Conservation (phyloP, 2,113 vertebrate genomes). For the Clupea harengus region DNA sequence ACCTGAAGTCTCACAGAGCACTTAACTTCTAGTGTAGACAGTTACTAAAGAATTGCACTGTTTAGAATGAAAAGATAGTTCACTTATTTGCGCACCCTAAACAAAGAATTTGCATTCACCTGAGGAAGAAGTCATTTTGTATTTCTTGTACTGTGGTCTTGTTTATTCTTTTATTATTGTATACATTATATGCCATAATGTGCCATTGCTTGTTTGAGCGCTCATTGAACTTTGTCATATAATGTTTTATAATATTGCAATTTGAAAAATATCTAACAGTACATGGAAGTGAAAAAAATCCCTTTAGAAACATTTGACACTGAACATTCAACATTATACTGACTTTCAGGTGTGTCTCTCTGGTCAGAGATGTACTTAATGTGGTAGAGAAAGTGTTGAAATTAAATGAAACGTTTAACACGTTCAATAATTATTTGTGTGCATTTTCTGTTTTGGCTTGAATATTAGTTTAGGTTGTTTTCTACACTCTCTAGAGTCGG, state of each 20-base stretch:
- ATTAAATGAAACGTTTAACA: not conserved
- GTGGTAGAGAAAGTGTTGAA: not conserved
- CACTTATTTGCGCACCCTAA: not conserved
- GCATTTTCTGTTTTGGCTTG: not conserved
- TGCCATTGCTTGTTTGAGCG: not conserved
- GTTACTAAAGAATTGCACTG: not conserved
- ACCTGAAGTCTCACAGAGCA: not conserved
- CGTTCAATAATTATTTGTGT: not conserved
- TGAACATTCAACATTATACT: not conserved
- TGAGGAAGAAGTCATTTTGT: not conserved
- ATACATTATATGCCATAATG: not conserved
- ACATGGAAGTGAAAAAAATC: not conserved
- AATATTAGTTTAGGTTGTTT: not conserved
- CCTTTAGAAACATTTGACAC: not conserved
- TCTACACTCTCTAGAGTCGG: not conserved
- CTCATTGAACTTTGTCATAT: not conserved
- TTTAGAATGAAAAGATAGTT: not conserved
- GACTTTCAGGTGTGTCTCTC: not conserved
- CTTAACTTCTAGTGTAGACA: not conserved
- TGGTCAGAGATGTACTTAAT: not conserved
- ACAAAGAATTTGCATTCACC: not conserved
- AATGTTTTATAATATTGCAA: not conserved
- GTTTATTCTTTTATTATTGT: not conserved
- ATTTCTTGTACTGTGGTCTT: not conserved
- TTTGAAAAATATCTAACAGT: not conserved